Percentiles rank a stretch among this genome's conserved stretches.
Conservation (phyloP, 2,888 invertebrate species). For the Minunthozetes semirufus region DNA sequence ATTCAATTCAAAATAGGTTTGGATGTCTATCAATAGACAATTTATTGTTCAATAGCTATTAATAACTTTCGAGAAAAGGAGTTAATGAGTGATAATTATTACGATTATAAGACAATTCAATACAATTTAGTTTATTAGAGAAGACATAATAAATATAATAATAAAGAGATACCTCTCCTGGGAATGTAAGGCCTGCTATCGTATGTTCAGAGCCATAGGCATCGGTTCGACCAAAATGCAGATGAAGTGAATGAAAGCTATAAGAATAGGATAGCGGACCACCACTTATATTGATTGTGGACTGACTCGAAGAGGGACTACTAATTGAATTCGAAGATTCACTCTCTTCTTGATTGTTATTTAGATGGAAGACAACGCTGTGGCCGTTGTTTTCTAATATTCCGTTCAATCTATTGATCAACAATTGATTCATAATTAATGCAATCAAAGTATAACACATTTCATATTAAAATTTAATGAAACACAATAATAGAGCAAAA, state of each 20-base stretch:
- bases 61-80: constrained; percentile 1
- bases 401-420: constrained; percentile 61
- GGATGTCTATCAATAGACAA: not conserved
- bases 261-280: constrained; percentile 93
- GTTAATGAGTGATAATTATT: not conserved
- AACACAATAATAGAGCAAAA: too few species aligned
- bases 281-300: constrained; percentile 79
- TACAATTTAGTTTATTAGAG: too few species aligned
- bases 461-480: too few species aligned
- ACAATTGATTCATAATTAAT: not conserved
- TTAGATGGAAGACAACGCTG: constrained; percentile 80
- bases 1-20: not conserved
- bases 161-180: constrained; percentile 78
- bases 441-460: not conserved
- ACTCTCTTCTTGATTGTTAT: constrained; percentile 50
- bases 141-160: constrained; percentile 42
- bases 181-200: constrained; percentile 90
- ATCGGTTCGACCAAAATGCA: constrained; percentile 86
- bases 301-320: constrained; percentile 15
- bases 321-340: constrained; percentile 56
- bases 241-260: constrained; percentile 87
- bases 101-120: not conserved
- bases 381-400: constrained; percentile 87
- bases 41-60: not conserved
- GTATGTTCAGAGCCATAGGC: constrained; percentile 93